Conservation (phyloP, 2,113 vertebrate genomes). For the Hirundichthys speculiger region DNA sequence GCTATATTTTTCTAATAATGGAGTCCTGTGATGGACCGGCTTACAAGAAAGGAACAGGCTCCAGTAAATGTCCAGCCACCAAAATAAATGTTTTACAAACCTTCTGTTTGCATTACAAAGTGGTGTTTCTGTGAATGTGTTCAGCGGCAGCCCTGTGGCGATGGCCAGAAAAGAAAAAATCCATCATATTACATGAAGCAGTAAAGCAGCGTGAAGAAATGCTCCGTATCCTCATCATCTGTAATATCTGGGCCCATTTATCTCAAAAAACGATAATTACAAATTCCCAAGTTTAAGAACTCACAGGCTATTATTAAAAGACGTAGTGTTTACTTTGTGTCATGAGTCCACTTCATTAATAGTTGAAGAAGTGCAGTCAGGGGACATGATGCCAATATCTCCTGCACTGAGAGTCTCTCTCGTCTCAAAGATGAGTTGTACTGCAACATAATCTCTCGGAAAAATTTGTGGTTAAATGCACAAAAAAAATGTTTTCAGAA, state of each 20-base stretch:
- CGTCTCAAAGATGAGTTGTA: too few species aligned
- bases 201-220: not conserved
- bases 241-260: not conserved
- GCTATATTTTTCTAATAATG: too few species aligned
- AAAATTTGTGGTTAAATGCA: not conserved
- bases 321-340: constrained; percentile 2
- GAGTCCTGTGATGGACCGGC: too few species aligned
- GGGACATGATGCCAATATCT: constrained; percentile 8
- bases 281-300: not conserved
- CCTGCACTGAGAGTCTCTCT: not conserved
- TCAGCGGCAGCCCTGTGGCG: not conserved
- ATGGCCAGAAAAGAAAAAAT: not conserved
- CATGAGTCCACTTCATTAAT: constrained; percentile 32
- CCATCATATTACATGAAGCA: not conserved
- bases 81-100: too few species aligned
- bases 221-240: too few species aligned
- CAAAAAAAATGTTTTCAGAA: not conserved
- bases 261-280: too few species aligned
- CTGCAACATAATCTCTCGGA: not conserved
- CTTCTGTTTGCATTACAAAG: not conserved
- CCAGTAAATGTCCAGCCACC: too few species aligned
- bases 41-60: too few species aligned
- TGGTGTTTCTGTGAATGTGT: not conserved
- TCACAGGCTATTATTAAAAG: constrained; percentile 18
- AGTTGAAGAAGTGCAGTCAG: constrained; percentile 12